Percentiles rank a stretch among this genome's conserved stretches.
These are phyloP conservation scores for Lutraria lutraria DNA, from an alignment of 2,888 invertebrate genomes.

Conservation along the genomic window DNA sequence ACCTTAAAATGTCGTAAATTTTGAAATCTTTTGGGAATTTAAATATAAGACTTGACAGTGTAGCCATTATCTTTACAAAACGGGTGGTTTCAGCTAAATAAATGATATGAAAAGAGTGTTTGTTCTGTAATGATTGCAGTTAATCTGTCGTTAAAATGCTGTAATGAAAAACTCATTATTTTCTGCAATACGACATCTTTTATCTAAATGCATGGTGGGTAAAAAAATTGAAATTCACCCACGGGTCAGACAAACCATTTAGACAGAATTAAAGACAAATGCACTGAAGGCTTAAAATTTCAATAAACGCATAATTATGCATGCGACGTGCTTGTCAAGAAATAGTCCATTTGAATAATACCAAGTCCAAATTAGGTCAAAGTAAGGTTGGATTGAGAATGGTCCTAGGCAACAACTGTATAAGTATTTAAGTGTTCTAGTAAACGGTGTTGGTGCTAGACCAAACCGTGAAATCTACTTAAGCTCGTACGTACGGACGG, in stretches of 20 bases:
- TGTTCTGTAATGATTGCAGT: constrained; percentile 6
- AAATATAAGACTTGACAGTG: background rate
- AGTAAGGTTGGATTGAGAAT: no score
- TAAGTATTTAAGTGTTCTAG: no score
- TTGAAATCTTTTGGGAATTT: background rate
- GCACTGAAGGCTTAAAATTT: no score
- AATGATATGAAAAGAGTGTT: background rate
- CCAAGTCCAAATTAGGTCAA: no score
- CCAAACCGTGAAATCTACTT: no score
- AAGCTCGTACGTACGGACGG: no score
- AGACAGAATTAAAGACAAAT: background rate
- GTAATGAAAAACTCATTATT: background rate
- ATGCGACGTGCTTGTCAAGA: no score
- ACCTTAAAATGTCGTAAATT: background rate
- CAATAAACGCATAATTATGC: no score
- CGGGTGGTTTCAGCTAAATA: background rate
- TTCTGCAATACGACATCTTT: background rate
- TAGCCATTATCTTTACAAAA: constrained; percentile 9
- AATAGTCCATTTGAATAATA: no score
- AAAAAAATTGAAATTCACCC: background rate
- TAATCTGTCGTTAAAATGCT: constrained; percentile 7
- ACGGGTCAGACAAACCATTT: background rate
- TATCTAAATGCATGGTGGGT: background rate
- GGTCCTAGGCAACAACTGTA: no score
- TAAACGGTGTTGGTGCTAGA: no score